phyloP scores from a whole-genome alignment of 2,888 invertebrate genomes.

The Eurois occulta region DNA sequence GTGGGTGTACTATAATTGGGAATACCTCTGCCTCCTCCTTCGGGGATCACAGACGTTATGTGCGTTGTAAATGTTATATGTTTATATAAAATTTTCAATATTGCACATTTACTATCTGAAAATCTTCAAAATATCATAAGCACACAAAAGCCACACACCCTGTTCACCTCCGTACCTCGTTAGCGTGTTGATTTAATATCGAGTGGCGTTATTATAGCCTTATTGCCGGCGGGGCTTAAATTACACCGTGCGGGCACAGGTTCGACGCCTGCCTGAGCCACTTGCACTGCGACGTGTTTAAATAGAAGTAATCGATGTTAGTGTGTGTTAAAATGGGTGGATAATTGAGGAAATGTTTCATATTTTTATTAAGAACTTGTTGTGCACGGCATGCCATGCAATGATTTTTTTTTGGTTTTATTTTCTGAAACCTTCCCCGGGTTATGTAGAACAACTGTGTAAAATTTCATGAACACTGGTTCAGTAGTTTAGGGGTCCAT shows the following conservation, averaged over 20 bases:
- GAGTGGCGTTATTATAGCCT: slow-evolving; percentile 68
- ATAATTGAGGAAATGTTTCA: background rate
- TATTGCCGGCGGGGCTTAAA: slow-evolving; percentile 65
- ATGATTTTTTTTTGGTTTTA: too few species aligned
- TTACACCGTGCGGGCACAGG: slow-evolving; percentile 58
- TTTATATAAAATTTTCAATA: background rate
- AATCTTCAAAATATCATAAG: background rate
- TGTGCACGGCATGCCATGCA: too few species aligned
- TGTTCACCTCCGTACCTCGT: slow-evolving; percentile 70
- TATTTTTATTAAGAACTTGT: background rate
- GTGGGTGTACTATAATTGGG: too few species aligned
- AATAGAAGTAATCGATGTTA: slow-evolving; percentile 32
- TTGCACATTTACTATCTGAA: background rate
- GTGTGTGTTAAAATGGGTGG: background rate
- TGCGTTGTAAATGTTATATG: too few species aligned
- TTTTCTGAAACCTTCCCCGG: background rate
- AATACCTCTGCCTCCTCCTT: background rate
- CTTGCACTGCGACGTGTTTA: slow-evolving; percentile 33
- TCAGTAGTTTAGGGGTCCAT: background rate
- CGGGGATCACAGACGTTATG: background rate
- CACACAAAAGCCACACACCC: slow-evolving; percentile 47
- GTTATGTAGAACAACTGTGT: background rate
- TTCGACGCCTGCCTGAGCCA: slow-evolving; percentile 50
- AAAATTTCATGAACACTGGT: background rate
- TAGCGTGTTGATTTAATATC: slow-evolving; percentile 79